Evolutionary conservation across 2,113 vertebrate genomes (phyloP).

Genomic region (Pygathrix nemaeus): DNA sequence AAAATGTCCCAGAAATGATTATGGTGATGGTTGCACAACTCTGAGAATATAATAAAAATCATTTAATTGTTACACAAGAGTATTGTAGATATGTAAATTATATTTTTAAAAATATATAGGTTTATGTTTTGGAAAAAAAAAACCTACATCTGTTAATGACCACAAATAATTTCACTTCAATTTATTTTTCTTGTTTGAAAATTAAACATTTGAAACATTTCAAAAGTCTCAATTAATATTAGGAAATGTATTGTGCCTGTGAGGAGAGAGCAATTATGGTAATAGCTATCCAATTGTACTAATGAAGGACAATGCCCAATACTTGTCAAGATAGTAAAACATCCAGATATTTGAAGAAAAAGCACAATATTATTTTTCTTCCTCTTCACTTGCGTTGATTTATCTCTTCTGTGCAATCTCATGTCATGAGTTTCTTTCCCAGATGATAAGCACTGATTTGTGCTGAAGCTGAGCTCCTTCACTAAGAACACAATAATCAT

Average conservation of each 20-base stretch:
- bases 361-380: background rate
- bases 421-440: background rate
- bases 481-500: background rate
- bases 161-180: background rate
- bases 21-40: background rate
- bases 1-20: background rate
- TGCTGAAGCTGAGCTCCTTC: background rate
- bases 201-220: background rate
- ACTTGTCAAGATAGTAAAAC: background rate
- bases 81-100: background rate
- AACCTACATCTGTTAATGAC: background rate
- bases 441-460: background rate
- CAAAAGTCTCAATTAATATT: background rate
- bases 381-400: background rate
- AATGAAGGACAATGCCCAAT: background rate
- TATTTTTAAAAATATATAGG: background rate
- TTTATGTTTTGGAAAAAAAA: background rate
- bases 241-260: background rate
- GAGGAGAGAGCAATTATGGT: background rate
- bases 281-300: background rate
- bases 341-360: background rate
- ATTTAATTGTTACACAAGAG: background rate
- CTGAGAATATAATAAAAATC: background rate
- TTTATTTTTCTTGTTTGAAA: background rate
- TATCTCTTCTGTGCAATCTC: background rate